Base-by-base conservation (phyloP, 2,888 invertebrate species). In the Trypoxylon attenuatum region DNA sequence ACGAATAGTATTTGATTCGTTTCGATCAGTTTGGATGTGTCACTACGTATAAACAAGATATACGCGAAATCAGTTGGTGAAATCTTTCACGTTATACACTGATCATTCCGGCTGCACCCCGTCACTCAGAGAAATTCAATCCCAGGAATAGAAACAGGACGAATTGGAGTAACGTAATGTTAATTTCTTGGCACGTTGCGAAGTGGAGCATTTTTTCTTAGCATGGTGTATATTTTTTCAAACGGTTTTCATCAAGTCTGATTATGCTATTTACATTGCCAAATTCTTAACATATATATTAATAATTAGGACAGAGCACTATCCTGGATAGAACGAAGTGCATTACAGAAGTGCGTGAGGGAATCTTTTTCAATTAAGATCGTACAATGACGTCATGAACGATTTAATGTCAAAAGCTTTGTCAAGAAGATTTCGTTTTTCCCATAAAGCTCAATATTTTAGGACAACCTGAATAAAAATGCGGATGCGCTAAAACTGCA, bases 341-440 rank as follows among this genome's bases (percentile, higher is more conserved):
- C 3, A 13, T 50, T 39, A 38, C 16, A 18, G 10, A 18, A 22
- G 19, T 15, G 13, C 15, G 39, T n/a, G 16, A 18, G 19, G 21
- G 21, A 25, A 23, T 29, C n/a, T 41, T 23, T 8, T 10, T 23
- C 22, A 2, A 29, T 29, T 6, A 33, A 50, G 21, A 47, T 71
- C 19, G 6, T 46, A 42, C 45, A 18, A 66, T 55, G 53, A 46
- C 38, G 42, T 41, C 8, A 10, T 52, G 42, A 23, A 18, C 51
- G 38, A 53, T 49, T 62, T 75, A 58, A 69, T 46, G 22, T 70
- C 53, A 63, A 60, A 54, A 62, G 58, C 38, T 33, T 43, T 27
- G 6, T 19, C 5, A 47, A 22, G 41, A 51, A 56, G 42, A 38
- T 64, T 59, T 59, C 10, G 49, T 58, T 50, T 29, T 52, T 51